Base-by-base conservation (phyloP, 2,888 invertebrate species). In the Halocaridina rubra region DNA sequence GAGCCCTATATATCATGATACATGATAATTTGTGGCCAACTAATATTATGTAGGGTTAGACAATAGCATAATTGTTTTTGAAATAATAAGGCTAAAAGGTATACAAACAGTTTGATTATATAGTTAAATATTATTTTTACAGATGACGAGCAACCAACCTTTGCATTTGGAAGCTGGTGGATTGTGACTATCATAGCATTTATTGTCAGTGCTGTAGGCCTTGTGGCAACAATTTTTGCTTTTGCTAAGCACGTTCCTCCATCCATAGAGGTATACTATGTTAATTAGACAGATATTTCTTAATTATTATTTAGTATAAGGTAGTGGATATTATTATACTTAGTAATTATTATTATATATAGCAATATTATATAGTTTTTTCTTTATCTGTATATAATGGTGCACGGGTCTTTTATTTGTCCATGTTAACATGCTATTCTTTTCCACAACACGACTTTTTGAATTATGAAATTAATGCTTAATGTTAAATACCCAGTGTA, bases 141-240 rank as follows among this genome's bases (percentile, higher is more conserved):
- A 85, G 85, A 76, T 57, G 80, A 85, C 32, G 80, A 85, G 57
- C 57, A 81, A 61, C 81, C 78, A 27, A 78, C 77, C 4, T 86
- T 86, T 46, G 59, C 81, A 22, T 86, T 81, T 74, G 86, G 86
- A n/a, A 86, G 86, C 67, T 86, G 86, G 86, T 86, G 77, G 72
- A 30, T 81, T 5, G 81, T 86, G 46, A 74, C 78, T 10, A 27
- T 81, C 2, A 39, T 80, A 39, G 19, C 86, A 22, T 74, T 86
- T 46, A 33, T 79, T 7, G 81, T 86, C n/a, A 72, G 78, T 22
- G 53, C 46, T 16, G 19, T 76, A 7, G 86, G 86, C 8, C 46
- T 86, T 29, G 53, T 27, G 3, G 46, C n/a, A n/a, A n/a, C n/a
- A n/a, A n/a, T n/a, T n/a, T n/a, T 72, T 61, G 46, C 64, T 64